Percentiles rank a stretch among this genome's conserved stretches.
These are phyloP conservation scores for Vidua chalybeata DNA, from an alignment of 2,113 vertebrate genomes.

Conservation along the genomic window DNA sequence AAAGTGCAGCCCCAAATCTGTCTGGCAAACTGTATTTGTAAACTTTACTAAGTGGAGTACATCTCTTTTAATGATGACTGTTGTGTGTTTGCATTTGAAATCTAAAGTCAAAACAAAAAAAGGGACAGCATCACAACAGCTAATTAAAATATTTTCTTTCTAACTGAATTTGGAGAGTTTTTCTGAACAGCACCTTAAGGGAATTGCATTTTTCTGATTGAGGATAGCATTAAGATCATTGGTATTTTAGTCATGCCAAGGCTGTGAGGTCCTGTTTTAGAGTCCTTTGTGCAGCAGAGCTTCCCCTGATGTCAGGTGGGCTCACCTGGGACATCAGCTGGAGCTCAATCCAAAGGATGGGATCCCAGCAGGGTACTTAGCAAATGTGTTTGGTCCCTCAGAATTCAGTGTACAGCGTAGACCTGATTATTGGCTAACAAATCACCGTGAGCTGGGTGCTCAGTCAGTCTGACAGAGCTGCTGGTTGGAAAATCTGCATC, in stretches of 20 bases:
- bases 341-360: background rate
- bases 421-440: constrained; percentile 7
- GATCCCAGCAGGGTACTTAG: background rate
- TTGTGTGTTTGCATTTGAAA: background rate
- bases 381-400: background rate
- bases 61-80: background rate
- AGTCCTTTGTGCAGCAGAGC: background rate
- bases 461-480: background rate
- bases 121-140: background rate
- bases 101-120: background rate
- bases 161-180: background rate
- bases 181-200: background rate
- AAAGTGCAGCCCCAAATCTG: background rate
- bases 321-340: background rate
- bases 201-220: background rate
- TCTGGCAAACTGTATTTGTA: constrained; percentile 2
- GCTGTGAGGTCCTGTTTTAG: background rate
- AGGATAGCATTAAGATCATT: background rate
- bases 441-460: background rate
- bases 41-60: background rate
- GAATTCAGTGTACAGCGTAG: background rate
- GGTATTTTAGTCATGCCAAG: background rate
- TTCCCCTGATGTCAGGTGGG: background rate
- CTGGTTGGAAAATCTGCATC: constrained; percentile 18
- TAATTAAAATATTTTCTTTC: background rate